These are phyloP conservation scores for Himalopsyche kuldschensis DNA, from an alignment of 2,888 invertebrate species.

Conservation along the genomic window DNA sequence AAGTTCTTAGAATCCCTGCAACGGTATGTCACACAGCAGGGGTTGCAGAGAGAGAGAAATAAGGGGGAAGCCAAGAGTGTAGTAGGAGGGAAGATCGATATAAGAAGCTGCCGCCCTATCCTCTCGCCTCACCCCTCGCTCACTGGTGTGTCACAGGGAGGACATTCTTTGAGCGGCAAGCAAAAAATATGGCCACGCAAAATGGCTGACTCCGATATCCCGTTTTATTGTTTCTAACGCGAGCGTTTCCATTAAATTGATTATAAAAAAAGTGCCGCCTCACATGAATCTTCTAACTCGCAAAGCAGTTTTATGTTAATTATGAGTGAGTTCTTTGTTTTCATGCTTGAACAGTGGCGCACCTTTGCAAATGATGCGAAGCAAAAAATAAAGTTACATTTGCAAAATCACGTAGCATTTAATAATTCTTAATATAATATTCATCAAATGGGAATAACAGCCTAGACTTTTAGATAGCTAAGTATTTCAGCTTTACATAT, in stretches of 20 bases:
- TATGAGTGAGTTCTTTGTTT: not conserved
- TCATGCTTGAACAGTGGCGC: not conserved
- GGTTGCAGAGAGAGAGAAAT: constrained; percentile 40
- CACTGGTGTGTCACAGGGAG: constrained; percentile 43
- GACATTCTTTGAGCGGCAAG: constrained; percentile 41
- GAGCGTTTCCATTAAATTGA: not conserved
- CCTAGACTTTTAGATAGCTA: too few relatives aligned
- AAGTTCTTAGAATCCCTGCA: constrained; percentile 13
- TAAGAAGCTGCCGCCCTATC: constrained; percentile 49
- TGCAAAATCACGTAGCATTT: too few relatives aligned
- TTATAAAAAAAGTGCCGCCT: not conserved
- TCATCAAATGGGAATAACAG: too few relatives aligned
- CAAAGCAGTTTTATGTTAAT: not conserved
- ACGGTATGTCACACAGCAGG: constrained; percentile 35
- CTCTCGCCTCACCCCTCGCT: constrained; percentile 43
- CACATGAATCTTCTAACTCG: not conserved
- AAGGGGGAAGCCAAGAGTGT: constrained; percentile 41
- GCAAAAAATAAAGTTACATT: not conserved
- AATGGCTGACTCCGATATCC: constrained; percentile 33
- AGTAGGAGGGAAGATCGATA: constrained; percentile 47
- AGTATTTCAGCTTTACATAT: too few relatives aligned
- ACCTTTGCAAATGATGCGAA: not conserved
- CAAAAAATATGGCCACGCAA: constrained; percentile 56
- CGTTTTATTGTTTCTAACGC: not conserved
- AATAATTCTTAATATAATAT: too few relatives aligned